Percentiles rank a stretch among this genome's conserved stretches.
These are phyloP conservation scores for Conops quadrifasciatus DNA, from an alignment of 2,888 invertebrate species.

Conservation along the genomic window DNA sequence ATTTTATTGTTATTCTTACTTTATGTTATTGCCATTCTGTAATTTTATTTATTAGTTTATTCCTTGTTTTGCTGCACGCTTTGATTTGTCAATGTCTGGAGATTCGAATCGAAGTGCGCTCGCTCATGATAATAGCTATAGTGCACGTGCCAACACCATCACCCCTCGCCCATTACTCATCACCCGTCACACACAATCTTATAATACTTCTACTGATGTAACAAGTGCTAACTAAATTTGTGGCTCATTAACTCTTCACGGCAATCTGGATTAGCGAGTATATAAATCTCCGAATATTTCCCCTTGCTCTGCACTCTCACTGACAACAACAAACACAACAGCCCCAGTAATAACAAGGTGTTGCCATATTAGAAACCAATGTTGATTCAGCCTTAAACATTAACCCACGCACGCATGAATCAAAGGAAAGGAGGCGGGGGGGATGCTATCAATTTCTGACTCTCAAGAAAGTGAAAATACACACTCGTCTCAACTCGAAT, in stretches of 20 bases:
- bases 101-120: not conserved
- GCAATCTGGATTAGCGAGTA: slow-evolving; percentile 39
- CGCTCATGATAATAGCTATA: not conserved
- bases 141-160: not conserved
- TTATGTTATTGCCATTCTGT: not conserved
- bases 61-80: not conserved
- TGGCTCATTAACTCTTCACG: slow-evolving; percentile 49
- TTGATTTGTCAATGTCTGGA: not conserved
- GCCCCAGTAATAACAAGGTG: not conserved
- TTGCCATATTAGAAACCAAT: slow-evolving; percentile 6
- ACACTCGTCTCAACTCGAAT: too few relatives aligned
- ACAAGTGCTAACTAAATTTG: slow-evolving; percentile 40
- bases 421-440: not conserved
- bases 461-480: slow-evolving; percentile 18
- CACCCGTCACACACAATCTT: not conserved
- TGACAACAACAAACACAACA: not conserved
- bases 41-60: not conserved
- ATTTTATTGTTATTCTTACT: not conserved
- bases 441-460: slow-evolving; percentile 33
- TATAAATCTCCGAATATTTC: not conserved
- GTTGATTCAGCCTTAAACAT: slow-evolving; percentile 16
- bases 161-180: not conserved
- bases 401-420: not conserved
- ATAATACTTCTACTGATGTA: not conserved
- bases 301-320: not conserved